Conservation (phyloP, 2,888 invertebrate species). For the Nematopogon swammerdamellus region DNA sequence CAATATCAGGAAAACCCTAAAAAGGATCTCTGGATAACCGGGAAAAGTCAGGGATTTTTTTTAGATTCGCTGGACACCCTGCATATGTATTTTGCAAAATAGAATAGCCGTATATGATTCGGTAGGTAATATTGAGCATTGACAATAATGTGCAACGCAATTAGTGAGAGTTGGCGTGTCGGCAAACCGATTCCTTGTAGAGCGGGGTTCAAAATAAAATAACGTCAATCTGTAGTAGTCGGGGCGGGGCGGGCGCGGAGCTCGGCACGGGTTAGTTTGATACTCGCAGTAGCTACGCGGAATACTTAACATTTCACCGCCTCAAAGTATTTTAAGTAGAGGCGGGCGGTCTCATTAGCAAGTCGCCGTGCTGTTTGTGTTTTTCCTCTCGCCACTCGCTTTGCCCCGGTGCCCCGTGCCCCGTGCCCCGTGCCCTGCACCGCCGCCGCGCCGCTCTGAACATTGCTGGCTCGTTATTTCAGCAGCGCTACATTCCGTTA, state of each 20-base stretch:
- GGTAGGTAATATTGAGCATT: too few relatives aligned
- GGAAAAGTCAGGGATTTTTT: too few relatives aligned
- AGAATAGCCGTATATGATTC: too few relatives aligned
- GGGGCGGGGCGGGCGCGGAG: not conserved
- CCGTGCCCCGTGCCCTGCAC: not conserved
- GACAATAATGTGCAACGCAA: not conserved
- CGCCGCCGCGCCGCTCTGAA: not conserved
- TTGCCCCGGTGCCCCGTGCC: not conserved
- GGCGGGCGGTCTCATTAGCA: not conserved
- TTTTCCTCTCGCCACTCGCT: not conserved
- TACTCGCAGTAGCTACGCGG: not conserved
- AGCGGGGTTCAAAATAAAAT: not conserved
- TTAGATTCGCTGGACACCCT: too few relatives aligned
- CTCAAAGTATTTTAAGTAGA: not conserved
- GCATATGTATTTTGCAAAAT: too few relatives aligned
- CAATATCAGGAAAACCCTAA: too few relatives aligned
- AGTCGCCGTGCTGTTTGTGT: not conserved
- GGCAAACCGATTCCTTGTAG: not conserved
- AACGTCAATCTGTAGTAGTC: not conserved
- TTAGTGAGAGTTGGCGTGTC: not conserved
- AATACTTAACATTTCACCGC: not conserved
- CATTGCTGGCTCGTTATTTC: not conserved
- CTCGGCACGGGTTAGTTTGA: not conserved
- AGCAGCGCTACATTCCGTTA: not conserved
- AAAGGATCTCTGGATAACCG: too few relatives aligned